phyloP scores from a whole-genome alignment of 1,140 invertebrate species.

The Pseudomyrmex cubaensis region DNA sequence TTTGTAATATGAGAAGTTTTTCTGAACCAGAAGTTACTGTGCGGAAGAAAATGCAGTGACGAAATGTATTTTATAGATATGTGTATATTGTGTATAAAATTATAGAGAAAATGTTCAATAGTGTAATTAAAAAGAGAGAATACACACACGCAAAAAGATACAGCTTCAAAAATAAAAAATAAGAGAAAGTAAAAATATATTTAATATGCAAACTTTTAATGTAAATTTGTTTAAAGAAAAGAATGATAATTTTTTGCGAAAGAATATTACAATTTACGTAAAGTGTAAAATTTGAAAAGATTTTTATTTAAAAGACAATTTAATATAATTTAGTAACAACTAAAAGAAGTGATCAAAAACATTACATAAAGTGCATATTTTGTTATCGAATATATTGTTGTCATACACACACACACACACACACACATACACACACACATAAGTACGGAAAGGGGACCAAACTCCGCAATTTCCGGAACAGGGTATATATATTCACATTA shows the following conservation, averaged over 20 bases:
- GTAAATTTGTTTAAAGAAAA: not conserved
- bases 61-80: slow-evolving; percentile 15
- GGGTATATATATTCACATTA: slow-evolving; percentile 39
- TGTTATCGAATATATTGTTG: too few relatives aligned
- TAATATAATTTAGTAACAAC: not conserved
- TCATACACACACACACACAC: too few relatives aligned
- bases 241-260: not conserved
- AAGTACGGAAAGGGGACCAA: slow-evolving; percentile 7
- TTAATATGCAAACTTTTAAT: slow-evolving; percentile 29
- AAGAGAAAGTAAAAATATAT: slow-evolving; percentile 18
- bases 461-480: slow-evolving; percentile 47
- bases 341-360: not conserved
- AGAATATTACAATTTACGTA: slow-evolving; percentile 23
- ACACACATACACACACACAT: too few relatives aligned
- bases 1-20: not conserved
- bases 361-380: slow-evolving; percentile 12
- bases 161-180: too few relatives aligned
- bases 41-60: not conserved
- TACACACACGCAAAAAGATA: too few relatives aligned
- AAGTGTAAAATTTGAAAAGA: slow-evolving; percentile 34
- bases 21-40: not conserved
- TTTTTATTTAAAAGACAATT: too few relatives aligned
- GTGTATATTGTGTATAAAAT: slow-evolving; percentile 45
- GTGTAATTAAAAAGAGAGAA: not conserved
- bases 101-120: not conserved